Evolutionary conservation across 2,888 invertebrate species (phyloP).

Genomic region (Unio pictorum): DNA sequence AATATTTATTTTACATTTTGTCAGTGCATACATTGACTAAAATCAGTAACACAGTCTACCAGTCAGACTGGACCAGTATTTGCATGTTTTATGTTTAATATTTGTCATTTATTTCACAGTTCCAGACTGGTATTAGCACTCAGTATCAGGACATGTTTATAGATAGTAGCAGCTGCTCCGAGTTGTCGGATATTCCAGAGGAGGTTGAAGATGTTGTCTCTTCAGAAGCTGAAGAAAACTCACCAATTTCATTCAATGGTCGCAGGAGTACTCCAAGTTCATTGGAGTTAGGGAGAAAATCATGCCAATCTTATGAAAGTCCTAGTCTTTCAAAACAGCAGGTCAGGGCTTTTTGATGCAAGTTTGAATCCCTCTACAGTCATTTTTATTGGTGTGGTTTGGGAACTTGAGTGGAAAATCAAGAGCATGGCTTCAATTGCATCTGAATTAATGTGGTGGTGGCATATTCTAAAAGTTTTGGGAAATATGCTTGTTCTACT

Average conservation of each 20-base stretch:
- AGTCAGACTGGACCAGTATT: not conserved
- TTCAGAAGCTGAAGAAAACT: conserved; percentile 32
- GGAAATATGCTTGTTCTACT: too few relatives aligned
- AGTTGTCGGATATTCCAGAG: conserved; percentile 73
- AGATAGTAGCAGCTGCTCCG: conserved; percentile 64
- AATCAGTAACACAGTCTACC: too few relatives aligned
- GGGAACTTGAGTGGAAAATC: too few relatives aligned
- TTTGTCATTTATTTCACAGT: conserved; percentile 1
- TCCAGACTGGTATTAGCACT: conserved; percentile 3
- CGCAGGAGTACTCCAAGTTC: not conserved
- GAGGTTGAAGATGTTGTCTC: conserved; percentile 69
- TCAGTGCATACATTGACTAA: too few relatives aligned
- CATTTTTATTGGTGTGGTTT: too few relatives aligned
- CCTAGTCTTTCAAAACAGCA: not conserved
- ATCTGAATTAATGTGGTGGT: too few relatives aligned
- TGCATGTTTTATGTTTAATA: not conserved
- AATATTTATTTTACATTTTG: too few relatives aligned
- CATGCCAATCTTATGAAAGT: conserved; percentile 1
- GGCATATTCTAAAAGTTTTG: too few relatives aligned
- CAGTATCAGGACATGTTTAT: conserved; percentile 36
- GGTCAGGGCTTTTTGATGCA: not conserved
- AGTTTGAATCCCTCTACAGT: not conserved
- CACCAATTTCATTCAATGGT: not conserved
- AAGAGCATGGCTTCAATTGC: too few relatives aligned
- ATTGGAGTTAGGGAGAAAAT: conserved; percentile 2